These are phyloP conservation scores for Drosophila tripunctata DNA, from an alignment of 2,888 invertebrate species.

Conservation along the genomic window DNA sequence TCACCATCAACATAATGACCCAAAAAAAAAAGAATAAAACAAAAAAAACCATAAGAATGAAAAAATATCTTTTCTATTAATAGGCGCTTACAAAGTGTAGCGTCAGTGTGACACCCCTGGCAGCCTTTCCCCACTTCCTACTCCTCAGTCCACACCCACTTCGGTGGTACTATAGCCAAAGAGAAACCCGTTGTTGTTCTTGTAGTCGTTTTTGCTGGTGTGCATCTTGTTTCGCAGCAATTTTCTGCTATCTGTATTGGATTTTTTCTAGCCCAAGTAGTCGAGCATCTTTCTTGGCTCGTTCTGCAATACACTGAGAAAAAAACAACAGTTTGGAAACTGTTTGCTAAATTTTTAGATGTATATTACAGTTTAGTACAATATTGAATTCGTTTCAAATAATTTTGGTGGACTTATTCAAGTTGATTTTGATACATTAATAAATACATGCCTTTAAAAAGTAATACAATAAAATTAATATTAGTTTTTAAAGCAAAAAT, in stretches of 20 bases:
- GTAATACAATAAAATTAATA: no score
- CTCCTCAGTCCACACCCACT: constrained; percentile 48
- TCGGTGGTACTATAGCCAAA: constrained; percentile 33
- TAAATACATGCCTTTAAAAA: no score
- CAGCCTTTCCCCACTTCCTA: background rate
- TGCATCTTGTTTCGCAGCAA: constrained; percentile 45
- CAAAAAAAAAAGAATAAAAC: constrained; percentile 43
- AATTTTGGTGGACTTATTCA: no score
- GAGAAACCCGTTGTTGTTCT: constrained; percentile 45
- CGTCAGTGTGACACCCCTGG: constrained; percentile 38
- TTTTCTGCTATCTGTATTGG: constrained; percentile 67
- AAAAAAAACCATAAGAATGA: constrained; percentile 44
- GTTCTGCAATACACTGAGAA: background rate
- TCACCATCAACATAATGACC: constrained; percentile 66
- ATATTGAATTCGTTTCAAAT: no score
- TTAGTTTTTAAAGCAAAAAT: no score
- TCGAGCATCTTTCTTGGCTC: constrained; percentile 45
- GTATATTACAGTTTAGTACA: no score
- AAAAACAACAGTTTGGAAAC: no score
- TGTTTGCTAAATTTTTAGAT: no score
- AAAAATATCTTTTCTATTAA: constrained; percentile 57
- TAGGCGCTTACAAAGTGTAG: constrained; percentile 55
- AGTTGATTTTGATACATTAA: no score
- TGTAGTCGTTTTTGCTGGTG: constrained; percentile 5
- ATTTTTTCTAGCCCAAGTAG: constrained; percentile 63